phyloP scores from a whole-genome alignment of 2,113 vertebrate species.

The Perca schrenkii region DNA sequence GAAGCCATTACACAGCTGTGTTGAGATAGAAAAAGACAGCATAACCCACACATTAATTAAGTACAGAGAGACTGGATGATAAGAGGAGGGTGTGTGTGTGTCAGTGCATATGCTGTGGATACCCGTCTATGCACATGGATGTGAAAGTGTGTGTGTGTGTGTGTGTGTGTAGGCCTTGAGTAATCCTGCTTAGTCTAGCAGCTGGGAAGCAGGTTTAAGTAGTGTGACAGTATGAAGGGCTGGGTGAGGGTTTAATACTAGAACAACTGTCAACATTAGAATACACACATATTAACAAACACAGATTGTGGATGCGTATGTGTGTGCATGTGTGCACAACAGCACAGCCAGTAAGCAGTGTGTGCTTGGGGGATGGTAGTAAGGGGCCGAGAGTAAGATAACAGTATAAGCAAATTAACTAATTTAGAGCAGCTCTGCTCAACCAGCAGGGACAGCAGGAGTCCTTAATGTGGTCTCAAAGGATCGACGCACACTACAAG shows the following conservation, averaged over 20 bases:
- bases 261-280: slow-evolving; percentile 44
- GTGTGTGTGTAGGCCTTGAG: slow-evolving; percentile 34
- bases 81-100: slow-evolving; percentile 37
- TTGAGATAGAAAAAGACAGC: slow-evolving; percentile 62
- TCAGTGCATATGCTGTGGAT: slow-evolving; percentile 5
- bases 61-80: slow-evolving; percentile 51
- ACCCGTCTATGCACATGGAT: background rate
- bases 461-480: slow-evolving; percentile 51
- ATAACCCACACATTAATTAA: slow-evolving; percentile 77
- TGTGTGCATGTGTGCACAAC: background rate
- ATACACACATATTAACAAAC: slow-evolving; percentile 19
- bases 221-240: slow-evolving; percentile 52
- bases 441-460: slow-evolving; percentile 37
- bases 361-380: slow-evolving; percentile 42
- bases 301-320: background rate
- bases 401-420: slow-evolving; percentile 49
- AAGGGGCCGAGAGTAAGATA: slow-evolving; percentile 48
- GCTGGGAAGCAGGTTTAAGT: slow-evolving; percentile 64
- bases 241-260: slow-evolving; percentile 42
- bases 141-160: slow-evolving; percentile 26
- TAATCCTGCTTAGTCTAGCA: slow-evolving; percentile 77
- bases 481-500: slow-evolving; percentile 10
- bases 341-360: slow-evolving; percentile 1
- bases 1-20: slow-evolving; percentile 70
- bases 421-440: slow-evolving; percentile 40